Base-by-base conservation (phyloP, 2,113 vertebrate species). In the Entosphenus tridentatus region DNA sequence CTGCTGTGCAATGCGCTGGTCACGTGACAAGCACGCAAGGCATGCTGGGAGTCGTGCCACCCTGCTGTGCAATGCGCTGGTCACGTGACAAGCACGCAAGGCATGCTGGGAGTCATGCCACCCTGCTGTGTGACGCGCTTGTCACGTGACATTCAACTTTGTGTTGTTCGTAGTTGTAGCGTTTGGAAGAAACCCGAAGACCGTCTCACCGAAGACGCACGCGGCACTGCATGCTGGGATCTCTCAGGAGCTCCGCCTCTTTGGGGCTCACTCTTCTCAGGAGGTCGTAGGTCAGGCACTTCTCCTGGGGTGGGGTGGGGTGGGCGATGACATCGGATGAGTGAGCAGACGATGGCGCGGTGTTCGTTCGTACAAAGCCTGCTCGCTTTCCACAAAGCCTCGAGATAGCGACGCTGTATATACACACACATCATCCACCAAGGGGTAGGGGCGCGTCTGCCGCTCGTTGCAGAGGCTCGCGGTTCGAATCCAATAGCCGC, bases 211-310 rank as follows among this genome's bases (percentile, higher is more conserved):
- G 79, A 76, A 83, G 79, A 72, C 74, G 75, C 68, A 82, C 72
- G 73, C 77, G 82, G 74, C 68, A 78, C 12, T 77, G 75, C 75
- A 80, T 75, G 71, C 76, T 78, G 69, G 79, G 78, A 73, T 83
- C 82, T 76, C 74, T 82, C 68, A 80, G 54, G 68, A 84, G 75
- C 55, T 78, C 70, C 16, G 79, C 79, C 68, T 83, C 83, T 68
- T 70, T 59, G 8, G 81, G 82, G 72, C 75, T 79, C 58, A 83
- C 74, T 71, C 78, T 78, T 69, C 76, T 79, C 71, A 84, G 70
- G 70, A 83, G 75, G 55, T 78, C 77, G 71, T 78, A 57, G 54
- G 80, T 71, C 69, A 77, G 71, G 69, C 55, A 76, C 21, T 72
- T 57, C 70, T 81, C 80, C 82, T 83, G 72, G 39, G 39, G 39